A percentile compares a stretch with the other conserved stretches of the same genome.
Evolutionary conservation across 2,888 invertebrate genomes (phyloP).

Genomic region (Cephus pygmeus): DNA sequence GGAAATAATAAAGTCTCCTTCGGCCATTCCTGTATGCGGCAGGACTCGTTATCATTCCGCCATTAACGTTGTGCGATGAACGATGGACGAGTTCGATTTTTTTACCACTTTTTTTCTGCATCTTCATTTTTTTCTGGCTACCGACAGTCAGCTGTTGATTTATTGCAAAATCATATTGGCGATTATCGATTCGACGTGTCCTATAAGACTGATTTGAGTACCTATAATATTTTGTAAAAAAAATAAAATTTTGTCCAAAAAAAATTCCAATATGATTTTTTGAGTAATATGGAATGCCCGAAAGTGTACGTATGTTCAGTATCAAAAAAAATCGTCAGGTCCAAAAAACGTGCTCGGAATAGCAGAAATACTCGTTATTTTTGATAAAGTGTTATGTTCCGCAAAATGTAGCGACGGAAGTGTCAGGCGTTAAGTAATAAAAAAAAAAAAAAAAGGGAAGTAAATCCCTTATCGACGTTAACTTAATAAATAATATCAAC

Average conservation of each 20-base stretch:
- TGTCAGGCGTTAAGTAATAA: background rate
- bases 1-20: background rate
- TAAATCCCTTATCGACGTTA: background rate
- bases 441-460: background rate
- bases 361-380: background rate
- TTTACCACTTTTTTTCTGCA: background rate
- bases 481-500: background rate
- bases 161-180: background rate
- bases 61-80: background rate
- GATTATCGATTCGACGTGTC: background rate
- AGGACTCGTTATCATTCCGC: background rate
- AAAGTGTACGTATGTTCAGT: too few species aligned
- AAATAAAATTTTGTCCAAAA: too few species aligned
- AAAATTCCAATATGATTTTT: too few species aligned
- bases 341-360: background rate
- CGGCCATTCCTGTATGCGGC: background rate
- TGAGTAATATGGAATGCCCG: too few species aligned
- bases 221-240: too few species aligned
- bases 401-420: background rate
- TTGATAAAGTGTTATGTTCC: background rate
- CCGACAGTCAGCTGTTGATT: background rate
- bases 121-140: too few species aligned
- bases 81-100: background rate
- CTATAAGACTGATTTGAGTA: background rate
- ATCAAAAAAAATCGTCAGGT: background rate